Base-by-base conservation (phyloP, 1,140 invertebrate species). In the Diuraphis noxia region DNA sequence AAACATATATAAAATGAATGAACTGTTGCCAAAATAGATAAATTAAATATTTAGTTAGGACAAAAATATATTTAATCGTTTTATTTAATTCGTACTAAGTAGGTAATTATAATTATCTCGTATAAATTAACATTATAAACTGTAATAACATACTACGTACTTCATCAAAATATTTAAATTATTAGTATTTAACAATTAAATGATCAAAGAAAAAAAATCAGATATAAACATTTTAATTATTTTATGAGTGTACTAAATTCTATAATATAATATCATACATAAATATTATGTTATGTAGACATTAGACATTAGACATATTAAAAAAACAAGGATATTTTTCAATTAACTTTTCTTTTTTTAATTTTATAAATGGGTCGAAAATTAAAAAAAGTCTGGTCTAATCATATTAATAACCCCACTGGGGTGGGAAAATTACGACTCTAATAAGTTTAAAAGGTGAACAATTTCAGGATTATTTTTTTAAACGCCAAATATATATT, bases 351-450 rank as follows among this genome's bases (percentile, higher is more conserved):
- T 63, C 9, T 17, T 88, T 88, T n/a, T 63, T 88, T 56, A 19
- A 63, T 88, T 88, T 63, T 88, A 88, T 40, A 63, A 63, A 88
- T 56, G 85, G 49, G 49, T 88, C 49, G n/a, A 56, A 36, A 25
- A 63, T 56, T 17, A 88, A 63, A 88, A 88, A 63, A 88, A 40
- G 25, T 63, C 52, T 63, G 86, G 5, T 17, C 25, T 63, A n/a
- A 88, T 38, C 36, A 40, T 88, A 88, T 88, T 23, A 63, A 88
- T 40, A 40, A 88, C 23, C 63, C 36, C 52, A 19, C 17, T 63
- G 52, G 13, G 86, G 36, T 0, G 86, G 36, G 1, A 56, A 38
- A 6, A 88, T 30, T 63, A 40, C 21, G 30, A 38, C 25, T 1
- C 38, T 30, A 87, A 63, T 63, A 63, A 23, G 21, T 56, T 38